These are phyloP conservation scores for Chamaea fasciata DNA, from an alignment of 2,113 vertebrate species.

Conservation along the genomic window DNA sequence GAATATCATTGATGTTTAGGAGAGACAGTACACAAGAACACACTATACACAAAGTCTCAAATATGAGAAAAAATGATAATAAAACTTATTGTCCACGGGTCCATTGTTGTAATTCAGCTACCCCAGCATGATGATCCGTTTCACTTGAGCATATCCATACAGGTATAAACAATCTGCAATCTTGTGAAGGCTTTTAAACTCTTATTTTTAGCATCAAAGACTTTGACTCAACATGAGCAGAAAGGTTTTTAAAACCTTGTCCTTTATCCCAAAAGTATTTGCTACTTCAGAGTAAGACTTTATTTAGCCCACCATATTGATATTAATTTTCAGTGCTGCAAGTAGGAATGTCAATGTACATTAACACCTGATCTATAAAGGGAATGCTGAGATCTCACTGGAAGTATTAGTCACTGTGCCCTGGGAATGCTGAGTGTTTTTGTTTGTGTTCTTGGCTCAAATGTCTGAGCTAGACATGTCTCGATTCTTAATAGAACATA, in stretches of 20 bases:
- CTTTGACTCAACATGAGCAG: conserved; percentile 61
- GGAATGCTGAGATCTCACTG: conserved; percentile 69
- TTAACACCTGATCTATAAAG: conserved; percentile 82
- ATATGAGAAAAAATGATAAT: neutral
- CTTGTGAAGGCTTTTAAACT: neutral
- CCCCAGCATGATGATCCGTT: neutral
- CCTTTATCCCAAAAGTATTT: conserved; percentile 51
- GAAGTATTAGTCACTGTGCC: conserved; percentile 68
- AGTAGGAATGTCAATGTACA: conserved; percentile 72
- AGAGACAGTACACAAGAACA: neutral
- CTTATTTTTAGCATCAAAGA: conserved; percentile 66
- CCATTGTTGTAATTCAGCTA: neutral
- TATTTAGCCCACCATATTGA: conserved; percentile 60
- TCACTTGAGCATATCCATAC: neutral
- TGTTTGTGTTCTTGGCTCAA: conserved; percentile 59
- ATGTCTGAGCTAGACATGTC: conserved; percentile 39
- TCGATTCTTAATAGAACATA: conserved; percentile 66
- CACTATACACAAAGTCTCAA: neutral
- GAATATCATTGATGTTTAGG: neutral
- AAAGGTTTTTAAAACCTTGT: conserved; percentile 66
- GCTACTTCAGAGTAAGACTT: conserved; percentile 60
- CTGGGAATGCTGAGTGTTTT: conserved; percentile 48
- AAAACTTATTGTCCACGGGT: neutral
- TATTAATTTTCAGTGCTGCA: conserved; percentile 73
- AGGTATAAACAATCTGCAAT: neutral